Evolutionary conservation across 2,888 invertebrate species (phyloP).

Genomic region (Limnephilus lunatus): DNA sequence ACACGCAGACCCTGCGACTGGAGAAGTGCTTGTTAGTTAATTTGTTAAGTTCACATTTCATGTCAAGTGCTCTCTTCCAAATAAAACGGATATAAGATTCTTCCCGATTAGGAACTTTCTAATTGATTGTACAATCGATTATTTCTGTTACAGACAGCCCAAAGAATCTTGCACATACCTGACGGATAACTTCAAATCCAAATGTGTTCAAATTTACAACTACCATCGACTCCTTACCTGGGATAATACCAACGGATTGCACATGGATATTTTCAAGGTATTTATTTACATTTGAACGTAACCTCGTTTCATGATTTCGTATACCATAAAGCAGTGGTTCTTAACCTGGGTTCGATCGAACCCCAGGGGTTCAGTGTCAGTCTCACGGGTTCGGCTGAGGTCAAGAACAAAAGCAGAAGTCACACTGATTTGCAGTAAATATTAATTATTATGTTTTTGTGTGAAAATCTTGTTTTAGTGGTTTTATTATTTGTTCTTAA

Average conservation of each 20-base stretch:
- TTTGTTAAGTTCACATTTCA: background rate
- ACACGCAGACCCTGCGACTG: conserved; percentile 88
- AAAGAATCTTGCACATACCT: conserved; percentile 87
- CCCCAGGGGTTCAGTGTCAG: too few relatives aligned
- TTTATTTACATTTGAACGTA: background rate
- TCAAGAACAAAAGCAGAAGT: too few relatives aligned
- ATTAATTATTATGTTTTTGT: too few relatives aligned
- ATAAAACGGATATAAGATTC: background rate
- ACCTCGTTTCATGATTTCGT: background rate
- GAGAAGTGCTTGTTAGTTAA: conserved; percentile 88
- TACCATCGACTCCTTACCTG: conserved; percentile 89
- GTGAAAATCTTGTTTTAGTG: too few relatives aligned
- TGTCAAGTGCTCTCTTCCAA: background rate
- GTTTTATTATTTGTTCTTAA: too few relatives aligned
- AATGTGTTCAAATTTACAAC: conserved; percentile 90
- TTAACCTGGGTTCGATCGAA: too few relatives aligned
- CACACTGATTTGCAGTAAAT: too few relatives aligned
- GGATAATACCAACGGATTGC: conserved; percentile 87
- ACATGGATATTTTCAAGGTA: conserved; percentile 91
- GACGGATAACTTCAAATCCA: conserved; percentile 87
- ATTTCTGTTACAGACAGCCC: conserved; percentile 78
- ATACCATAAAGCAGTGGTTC: too few relatives aligned
- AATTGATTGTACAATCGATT: background rate
- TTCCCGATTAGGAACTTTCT: too few relatives aligned
- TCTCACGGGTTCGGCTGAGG: too few relatives aligned